Percentiles rank a stretch among this genome's conserved stretches.
phyloP scores from a whole-genome alignment of 1,140 invertebrate species.

The Eumeta japonica region DNA sequence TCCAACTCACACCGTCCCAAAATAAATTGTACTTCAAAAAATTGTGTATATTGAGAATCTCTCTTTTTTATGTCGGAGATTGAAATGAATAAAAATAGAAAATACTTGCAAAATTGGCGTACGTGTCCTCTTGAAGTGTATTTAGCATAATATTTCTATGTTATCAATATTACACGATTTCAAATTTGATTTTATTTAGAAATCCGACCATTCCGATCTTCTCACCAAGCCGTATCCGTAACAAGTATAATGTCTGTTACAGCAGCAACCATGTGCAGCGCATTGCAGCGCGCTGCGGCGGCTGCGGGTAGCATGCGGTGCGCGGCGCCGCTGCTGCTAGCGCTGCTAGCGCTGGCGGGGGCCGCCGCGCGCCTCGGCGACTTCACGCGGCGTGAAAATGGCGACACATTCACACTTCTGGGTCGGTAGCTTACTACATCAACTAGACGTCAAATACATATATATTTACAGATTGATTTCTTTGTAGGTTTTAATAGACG shows the following conservation, averaged over 20 bases:
- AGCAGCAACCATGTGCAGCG: conserved; percentile 17
- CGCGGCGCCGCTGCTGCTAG: conserved; percentile 25
- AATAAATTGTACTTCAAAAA: too few relatives aligned
- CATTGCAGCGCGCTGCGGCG: conserved; percentile 15
- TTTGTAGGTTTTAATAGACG: not conserved
- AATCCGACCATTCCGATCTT: too few relatives aligned
- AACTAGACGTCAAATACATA: not conserved
- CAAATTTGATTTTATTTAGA: too few relatives aligned
- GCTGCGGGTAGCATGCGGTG: conserved; percentile 34
- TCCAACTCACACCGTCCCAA: too few relatives aligned
- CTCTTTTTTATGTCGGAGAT: too few relatives aligned
- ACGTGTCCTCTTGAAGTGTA: not conserved
- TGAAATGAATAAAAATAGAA: too few relatives aligned
- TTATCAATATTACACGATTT: conserved; percentile 1
- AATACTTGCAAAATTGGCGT: conserved; percentile 6
- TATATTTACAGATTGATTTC: not conserved
- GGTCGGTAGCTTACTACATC: conserved; percentile 11
- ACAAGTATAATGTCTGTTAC: too few relatives aligned
- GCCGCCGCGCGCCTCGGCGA: conserved; percentile 32
- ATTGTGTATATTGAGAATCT: too few relatives aligned
- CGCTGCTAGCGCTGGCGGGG: conserved; percentile 22
- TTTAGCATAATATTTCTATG: conserved; percentile 7
- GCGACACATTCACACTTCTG: conserved; percentile 33
- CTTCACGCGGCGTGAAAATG: conserved; percentile 31
- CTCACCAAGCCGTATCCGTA: too few relatives aligned